phyloP scores from a whole-genome alignment of 1,140 invertebrate species.

The Eufriesea mexicana region DNA sequence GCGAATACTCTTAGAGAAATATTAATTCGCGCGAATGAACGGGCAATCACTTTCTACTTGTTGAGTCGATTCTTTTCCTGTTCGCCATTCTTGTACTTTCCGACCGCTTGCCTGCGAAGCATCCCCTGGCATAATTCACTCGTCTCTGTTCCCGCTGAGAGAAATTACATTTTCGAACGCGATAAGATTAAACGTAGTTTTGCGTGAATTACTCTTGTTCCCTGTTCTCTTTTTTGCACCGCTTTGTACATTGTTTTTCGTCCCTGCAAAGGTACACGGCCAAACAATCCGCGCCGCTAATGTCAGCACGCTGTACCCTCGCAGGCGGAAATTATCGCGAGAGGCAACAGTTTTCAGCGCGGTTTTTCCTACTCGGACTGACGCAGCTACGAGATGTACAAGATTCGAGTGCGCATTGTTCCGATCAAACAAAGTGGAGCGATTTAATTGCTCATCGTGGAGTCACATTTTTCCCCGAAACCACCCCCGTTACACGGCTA shows the following conservation, averaged over 20 bases:
- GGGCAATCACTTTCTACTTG: not conserved
- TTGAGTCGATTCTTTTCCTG: conserved; percentile 11
- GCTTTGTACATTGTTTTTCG: too few relatives aligned
- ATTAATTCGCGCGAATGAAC: conserved; percentile 7
- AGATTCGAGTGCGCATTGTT: not conserved
- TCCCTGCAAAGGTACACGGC: not conserved
- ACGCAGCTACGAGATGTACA: not conserved
- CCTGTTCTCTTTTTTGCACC: not conserved
- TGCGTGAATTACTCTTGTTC: not conserved
- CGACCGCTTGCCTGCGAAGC: not conserved
- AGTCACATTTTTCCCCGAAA: not conserved
- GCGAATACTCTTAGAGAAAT: not conserved
- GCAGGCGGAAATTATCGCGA: not conserved
- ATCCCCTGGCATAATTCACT: not conserved
- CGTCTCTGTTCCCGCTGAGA: too few relatives aligned
- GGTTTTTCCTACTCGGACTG: not conserved
- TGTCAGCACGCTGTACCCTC: too few relatives aligned
- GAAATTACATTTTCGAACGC: not conserved
- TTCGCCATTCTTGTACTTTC: not conserved
- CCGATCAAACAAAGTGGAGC: conserved; percentile 7
- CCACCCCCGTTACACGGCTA: not conserved
- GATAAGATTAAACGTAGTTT: too few relatives aligned
- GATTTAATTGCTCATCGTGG: conserved; percentile 17
- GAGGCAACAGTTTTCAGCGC: not conserved
- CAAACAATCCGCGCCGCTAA: not conserved